Conservation (phyloP, 2,113 vertebrate genomes). For the Gallinago paraguaiae region DNA sequence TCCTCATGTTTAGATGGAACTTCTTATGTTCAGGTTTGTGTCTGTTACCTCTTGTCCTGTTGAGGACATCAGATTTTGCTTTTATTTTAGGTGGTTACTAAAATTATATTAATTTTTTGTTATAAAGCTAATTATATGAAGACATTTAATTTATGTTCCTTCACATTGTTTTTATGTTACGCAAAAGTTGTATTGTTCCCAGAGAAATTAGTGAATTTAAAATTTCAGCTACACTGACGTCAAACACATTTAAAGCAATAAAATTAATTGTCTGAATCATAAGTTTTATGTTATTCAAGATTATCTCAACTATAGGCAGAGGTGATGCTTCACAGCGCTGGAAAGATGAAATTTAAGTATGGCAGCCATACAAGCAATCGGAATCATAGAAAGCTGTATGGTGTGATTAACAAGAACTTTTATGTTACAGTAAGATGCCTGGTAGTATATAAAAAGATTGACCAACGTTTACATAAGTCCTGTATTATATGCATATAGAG, state of each 20-base stretch:
- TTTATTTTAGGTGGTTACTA: neutral
- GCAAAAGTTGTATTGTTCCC: neutral
- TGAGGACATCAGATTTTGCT: neutral
- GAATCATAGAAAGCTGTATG: neutral
- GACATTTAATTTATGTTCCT: neutral
- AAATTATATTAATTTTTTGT: neutral
- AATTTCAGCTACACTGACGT: neutral
- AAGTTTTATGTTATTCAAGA: neutral
- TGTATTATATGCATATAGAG: neutral
- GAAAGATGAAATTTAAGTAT: neutral
- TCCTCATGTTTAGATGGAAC: too few species aligned
- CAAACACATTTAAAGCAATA: constrained; percentile 7
- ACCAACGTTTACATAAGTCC: neutral
- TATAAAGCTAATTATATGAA: neutral
- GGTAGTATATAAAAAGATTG: neutral
- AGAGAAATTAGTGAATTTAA: neutral
- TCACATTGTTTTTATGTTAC: neutral
- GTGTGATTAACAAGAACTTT: neutral
- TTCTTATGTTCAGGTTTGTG: too few species aligned
- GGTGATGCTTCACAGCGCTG: neutral
- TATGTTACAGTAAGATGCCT: neutral
- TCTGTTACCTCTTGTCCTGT: too few species aligned
- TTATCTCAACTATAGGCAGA: neutral
- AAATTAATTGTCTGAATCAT: neutral
- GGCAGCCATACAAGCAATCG: neutral